These are phyloP conservation scores for Prionace glauca DNA, from an alignment of 2,797 vertebrate genomes.

Conservation along the genomic window DNA sequence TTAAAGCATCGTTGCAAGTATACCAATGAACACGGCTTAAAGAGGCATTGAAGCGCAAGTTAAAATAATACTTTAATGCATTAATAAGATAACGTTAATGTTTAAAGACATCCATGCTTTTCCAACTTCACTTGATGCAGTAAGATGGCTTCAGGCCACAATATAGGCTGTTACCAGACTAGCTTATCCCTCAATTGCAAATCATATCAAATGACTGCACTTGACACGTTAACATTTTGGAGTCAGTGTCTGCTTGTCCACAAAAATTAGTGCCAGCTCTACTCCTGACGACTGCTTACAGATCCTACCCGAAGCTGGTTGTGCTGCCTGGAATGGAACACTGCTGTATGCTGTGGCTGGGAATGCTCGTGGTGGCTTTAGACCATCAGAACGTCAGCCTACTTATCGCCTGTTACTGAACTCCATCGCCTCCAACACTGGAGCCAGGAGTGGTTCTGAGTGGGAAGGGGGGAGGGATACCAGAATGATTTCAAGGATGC, in stretches of 20 bases:
- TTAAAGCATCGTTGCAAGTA: background rate
- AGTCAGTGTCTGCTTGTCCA: background rate
- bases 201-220: background rate
- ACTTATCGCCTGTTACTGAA: background rate
- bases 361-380: background rate
- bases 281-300: background rate
- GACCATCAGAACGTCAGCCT: background rate
- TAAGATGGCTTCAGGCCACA: background rate
- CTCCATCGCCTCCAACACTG: background rate
- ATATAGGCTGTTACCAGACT: background rate
- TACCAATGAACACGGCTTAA: background rate
- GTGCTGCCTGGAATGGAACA: background rate
- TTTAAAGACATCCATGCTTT: background rate
- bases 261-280: background rate
- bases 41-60: background rate
- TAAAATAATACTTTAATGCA: background rate
- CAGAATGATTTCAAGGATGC: background rate
- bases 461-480: background rate
- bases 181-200: background rate
- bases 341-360: background rate
- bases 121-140: background rate
- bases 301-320: background rate
- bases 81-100: background rate
- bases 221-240: background rate
- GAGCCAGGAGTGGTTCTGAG: background rate